Evolutionary conservation across 2,113 vertebrate genomes (phyloP), one percentile per base, ranked within the genome.

Genomic region (Phyllostomus hastatus): DNA sequence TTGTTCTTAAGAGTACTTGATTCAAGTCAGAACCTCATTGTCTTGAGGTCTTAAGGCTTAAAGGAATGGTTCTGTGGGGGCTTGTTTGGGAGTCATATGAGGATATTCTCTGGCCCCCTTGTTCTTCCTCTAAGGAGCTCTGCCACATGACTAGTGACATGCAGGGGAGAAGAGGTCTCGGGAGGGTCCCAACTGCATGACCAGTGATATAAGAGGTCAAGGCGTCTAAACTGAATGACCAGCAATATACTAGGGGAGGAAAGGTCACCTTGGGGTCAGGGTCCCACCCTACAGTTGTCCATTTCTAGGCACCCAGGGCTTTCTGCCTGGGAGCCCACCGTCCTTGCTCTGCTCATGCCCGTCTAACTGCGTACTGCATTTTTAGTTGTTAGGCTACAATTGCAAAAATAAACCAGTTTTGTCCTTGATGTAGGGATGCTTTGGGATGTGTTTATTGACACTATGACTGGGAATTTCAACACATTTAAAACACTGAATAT

Each of bases 391-490:
- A 92, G 41, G 28, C 54, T 93, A 50, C 10, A 90, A 78, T 87
- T 50, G 57, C 72, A 93, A 92, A 57, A 70, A 46, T 15, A 26
- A 76, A 67, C 33, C 48, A 46, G 4, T 70, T 87, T 88, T 95
- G 10, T 50, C 38, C 43, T 89, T 31, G 64, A 11, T 80, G 24
- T n/a, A 81, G 48, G 48, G 50, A 64, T 2, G 14, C 33, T 89
- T 70, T 82, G 57, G 46, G 46, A 64, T 84, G 28, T 78, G 22
- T 94, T 96, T 91, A 73, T 94, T 95, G 91, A 91, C 7, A 78
- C n/a, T 33, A 5, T 17, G 38, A 41, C 28, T 91, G 43, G 72
- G 22, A 88, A 70, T 97, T 82, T 70, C 10, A 67, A 72, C 41
- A 95, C 66, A 86, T 66, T 91, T 96, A 94, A 38, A 75, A n/a